These are phyloP conservation scores for Rhabditoides inermis DNA, from an alignment of 2,888 invertebrate genomes.

Conservation along the genomic window DNA sequence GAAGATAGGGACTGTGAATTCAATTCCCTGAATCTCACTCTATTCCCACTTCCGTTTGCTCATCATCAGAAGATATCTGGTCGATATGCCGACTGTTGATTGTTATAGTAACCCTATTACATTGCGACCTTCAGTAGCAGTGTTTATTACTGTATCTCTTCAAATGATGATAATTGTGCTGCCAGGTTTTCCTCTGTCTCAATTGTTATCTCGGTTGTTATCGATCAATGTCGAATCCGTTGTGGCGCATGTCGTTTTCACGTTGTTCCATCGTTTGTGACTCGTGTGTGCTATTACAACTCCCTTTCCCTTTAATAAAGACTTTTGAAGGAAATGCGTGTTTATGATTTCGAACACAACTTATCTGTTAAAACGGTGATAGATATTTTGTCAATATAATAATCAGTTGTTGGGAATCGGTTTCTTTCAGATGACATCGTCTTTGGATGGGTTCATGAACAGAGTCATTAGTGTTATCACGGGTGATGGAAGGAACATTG, in stretches of 20 bases:
- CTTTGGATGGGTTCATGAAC: slow-evolving; percentile 44
- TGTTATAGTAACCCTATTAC: no score
- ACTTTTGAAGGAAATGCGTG: background rate
- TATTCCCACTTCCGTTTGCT: no score
- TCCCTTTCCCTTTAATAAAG: background rate
- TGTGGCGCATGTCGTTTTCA: no score
- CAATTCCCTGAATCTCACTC: no score
- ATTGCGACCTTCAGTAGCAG: no score
- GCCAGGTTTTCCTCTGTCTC: background rate
- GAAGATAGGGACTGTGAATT: no score
- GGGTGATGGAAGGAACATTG: slow-evolving; percentile 87
- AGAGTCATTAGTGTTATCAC: slow-evolving; percentile 75
- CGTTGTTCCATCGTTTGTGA: background rate
- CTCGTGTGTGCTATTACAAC: background rate
- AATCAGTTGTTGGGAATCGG: no score
- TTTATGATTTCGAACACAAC: background rate
- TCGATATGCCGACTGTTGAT: no score
- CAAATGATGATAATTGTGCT: no score
- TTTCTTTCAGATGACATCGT: slow-evolving; percentile 44
- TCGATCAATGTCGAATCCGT: background rate
- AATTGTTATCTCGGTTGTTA: background rate
- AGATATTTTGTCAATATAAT: background rate
- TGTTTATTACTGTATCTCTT: no score
- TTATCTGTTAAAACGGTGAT: slow-evolving; percentile 3
- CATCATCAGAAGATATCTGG: no score